Evolutionary conservation across 2,113 vertebrate genomes (phyloP), one percentile per base, ranked within the genome.

Genomic region (Hyperoodon ampullatus): DNA sequence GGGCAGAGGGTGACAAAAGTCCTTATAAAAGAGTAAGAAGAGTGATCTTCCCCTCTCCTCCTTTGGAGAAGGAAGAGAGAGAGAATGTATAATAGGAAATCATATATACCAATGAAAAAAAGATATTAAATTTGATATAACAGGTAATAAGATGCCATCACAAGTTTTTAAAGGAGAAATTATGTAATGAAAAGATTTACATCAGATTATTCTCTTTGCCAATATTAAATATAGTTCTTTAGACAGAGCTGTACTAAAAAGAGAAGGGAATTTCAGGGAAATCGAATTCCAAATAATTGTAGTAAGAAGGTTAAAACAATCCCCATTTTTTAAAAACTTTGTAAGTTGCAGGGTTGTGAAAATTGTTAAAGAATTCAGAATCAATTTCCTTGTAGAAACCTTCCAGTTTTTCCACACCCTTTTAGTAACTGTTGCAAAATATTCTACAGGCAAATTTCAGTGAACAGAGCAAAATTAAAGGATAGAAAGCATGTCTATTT

Each of bases 401-500:
- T 84, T 91, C 71, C 42, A 91, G n/a, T 93, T 94, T 97, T 96
- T 88, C 70, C 65, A 90, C 42, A 93, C 74, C 24, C 26, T 86
- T 97, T 95, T 83, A 63, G 80, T 80, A 93, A 95, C 72, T 86
- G 90, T 50, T 97, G 84, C 96, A 96, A 97, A 97, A 90, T 3
- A 83, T 63, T 83, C 42, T 21, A 93, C 14, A 92, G 88, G 84
- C 90, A 95, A 95, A 97, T 88, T 82, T 96, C 84, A 91, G 70
- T n/a, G 78, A 96, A 88, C 44, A 96, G 71, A 83, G 60, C 53
- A 94, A 95, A 96, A 96, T 90, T 88, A 78, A 97, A 96, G 78
- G 72, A 95, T 96, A 65, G 94, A 97, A 93, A 96, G 58, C 68
- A 70, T 90, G 93, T 96, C 93, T 92, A 93, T 93, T 92, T 97